Evolutionary conservation across 2,888 invertebrate genomes (phyloP), one percentile per base, ranked within the genome.

Genomic region (Pyrochroa serraticornis): DNA sequence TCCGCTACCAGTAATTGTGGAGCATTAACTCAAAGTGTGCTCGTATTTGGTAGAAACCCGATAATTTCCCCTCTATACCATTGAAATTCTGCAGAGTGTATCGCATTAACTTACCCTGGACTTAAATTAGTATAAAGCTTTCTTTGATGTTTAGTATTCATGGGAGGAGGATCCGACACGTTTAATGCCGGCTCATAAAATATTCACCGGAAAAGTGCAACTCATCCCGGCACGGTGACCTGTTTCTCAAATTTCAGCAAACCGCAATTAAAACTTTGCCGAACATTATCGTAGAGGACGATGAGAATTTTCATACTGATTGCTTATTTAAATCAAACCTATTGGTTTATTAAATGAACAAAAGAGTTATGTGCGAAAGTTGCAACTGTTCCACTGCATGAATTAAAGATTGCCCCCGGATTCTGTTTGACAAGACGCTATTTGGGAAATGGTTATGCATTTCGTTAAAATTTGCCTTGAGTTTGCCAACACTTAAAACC

Each of bases 61-160:
- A 22, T 22, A 22, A 22, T 22, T 22, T 22, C 22, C n/a, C n/a
- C 22, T 22, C 36, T 9, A 41, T 41, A 35, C 37, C 30, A 48
- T 57, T 57, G 47, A 51, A 30, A 57, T 57, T 57, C 57, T 22
- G 8, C 9, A 37, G 33, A 22, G 50, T 36, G 30, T 44, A 37
- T 44, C 38, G 45, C 41, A 46, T 12, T 56, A 56, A 57, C 42
- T 50, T 44, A 34, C 32, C 30, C 32, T 33, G 13, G 46, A 46
- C 39, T 53, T 47, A 58, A 58, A 58, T 58, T 58, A 58, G 47
- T 52, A 35, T 22, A 51, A 33, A 30, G 51, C 42, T 58, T 58
- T 51, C 42, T 33, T 43, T 22, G 44, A 44, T 53, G 46, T 44
- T 58, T 44, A 58, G 43, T 58, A 58, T 58, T 53, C 58, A 53